Base-by-base conservation (phyloP, 2,797 vertebrate genomes). In the Neosilurus hyrtlii region DNA sequence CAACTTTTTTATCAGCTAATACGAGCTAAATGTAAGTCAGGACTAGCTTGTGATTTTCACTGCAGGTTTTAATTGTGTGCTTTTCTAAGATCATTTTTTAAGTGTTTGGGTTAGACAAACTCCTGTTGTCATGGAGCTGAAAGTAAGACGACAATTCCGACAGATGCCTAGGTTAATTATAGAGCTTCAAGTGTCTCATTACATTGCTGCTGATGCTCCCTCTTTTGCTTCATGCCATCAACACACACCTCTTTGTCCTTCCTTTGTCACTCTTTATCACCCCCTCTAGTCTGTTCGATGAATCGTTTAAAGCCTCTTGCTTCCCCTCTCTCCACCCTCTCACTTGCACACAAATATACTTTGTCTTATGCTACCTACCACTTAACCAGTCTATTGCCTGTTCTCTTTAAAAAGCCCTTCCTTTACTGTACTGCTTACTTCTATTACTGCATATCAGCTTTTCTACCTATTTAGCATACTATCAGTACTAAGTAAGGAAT, bases 361-460 rank as follows among this genome's bases (percentile, higher is more conserved):
- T 61, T 59, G 63, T 87, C 75, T 86, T 73, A 76, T 79, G 18
- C 43, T 79, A 68, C 43, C 73, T 84, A 84, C 68, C 70, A 86
- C 81, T 74, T 81, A 81, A 83, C 74, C 84, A 71, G 79, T 70
- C 84, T 73, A 79, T 57, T 82, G 56, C 59, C 61, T 85, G 80
- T 83, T 78, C 11, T 78, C 66, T 78, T 86, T 78, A 74, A 87
- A 88, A 89, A 86, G 75, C 77, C 63, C 30, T 80, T 86, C 51
- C 24, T 51, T 80, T 79, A 68, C 84, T 85, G 68, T 71, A 35
- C 79, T 85, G 87, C 79, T 80, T 87, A 79, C 84, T 84, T 87
- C 86, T 66, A 85, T 65, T 87, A 65, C 88, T 89, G 90, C 78
- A 90, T 92, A 86, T 91, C 90, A 92, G 87, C 85, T 89, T 49